Conservation (phyloP, 1,140 invertebrate species). For the Scylla paramamosain region DNA sequence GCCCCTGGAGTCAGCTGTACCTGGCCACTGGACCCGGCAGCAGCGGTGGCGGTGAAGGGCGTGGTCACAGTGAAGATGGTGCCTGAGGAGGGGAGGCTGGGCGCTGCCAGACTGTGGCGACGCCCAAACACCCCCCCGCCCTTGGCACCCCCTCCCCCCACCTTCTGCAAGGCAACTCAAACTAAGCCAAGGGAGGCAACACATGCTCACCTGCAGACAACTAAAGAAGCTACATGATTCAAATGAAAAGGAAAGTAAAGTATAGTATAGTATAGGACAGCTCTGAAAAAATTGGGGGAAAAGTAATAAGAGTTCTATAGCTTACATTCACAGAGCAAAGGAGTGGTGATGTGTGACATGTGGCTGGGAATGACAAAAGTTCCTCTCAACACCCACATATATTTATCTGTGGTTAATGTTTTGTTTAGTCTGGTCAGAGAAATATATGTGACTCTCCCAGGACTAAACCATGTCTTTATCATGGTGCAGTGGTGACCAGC, state of each 20-base stretch:
- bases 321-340: too few relatives aligned
- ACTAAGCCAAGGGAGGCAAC: slow-evolving; percentile 7
- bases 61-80: neutral
- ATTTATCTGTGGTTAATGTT: too few relatives aligned
- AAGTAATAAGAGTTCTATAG: too few relatives aligned
- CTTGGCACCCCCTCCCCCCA: slow-evolving; percentile 8
- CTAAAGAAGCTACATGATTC: neutral
- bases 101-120: neutral
- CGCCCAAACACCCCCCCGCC: neutral
- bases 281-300: too few relatives aligned
- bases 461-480: too few relatives aligned
- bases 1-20: neutral
- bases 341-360: too few relatives aligned
- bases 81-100: neutral
- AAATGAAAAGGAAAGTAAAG: neutral
- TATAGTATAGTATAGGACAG: too few relatives aligned
- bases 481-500: too few relatives aligned
- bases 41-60: neutral
- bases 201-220: neutral
- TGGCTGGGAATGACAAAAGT: too few relatives aligned
- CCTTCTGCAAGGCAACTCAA: slow-evolving; percentile 19
- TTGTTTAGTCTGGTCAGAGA: too few relatives aligned
- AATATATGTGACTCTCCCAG: too few relatives aligned
- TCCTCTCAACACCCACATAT: too few relatives aligned
- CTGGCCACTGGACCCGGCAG: neutral